Evolutionary conservation across 2,113 vertebrate genomes (phyloP), one percentile per base, ranked within the genome.

Genomic region (Pluvianellus socialis): DNA sequence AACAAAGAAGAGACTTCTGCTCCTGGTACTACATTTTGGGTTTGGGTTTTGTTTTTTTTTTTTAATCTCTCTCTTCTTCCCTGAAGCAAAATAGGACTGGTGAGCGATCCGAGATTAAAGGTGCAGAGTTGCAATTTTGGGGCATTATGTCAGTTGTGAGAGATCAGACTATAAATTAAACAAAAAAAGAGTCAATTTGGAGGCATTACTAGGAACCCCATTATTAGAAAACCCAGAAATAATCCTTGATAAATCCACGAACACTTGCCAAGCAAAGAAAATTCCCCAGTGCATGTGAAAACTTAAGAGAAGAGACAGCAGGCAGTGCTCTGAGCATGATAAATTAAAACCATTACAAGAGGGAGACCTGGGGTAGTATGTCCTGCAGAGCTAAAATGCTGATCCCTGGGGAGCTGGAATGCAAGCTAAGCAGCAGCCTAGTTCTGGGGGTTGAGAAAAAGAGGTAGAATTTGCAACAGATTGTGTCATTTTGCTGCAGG

Each of bases 51-150:
- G 7, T 7, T 9, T 45, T 44, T 52, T 52, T 44, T 47, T 2
- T 17, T 8, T 7, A 38, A 38, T 38, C 38, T 14, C 12, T 58
- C 56, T 70, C 59, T 92, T 88, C 79, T 89, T 84, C 52, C 74
- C 61, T 77, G 76, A 95, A 94, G 92, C 77, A 86, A 91, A 82
- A 80, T 79, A 86, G 45, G 20, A 35, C 80, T 88, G 42, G 38
- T 74, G 65, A 89, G 80, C 81, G 79, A 95, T 86, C 55, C 74
- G 40, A 91, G 86, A 88, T 91, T 88, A 95, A 97, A 96, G 79
- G 83, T 91, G 68, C 63, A 52, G 68, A 33, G 53, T 83, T 83
- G 45, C 75, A 79, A 23, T 89, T 95, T 92, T 47, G 76, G 59
- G 86, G 73, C 83, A 86, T 89, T 91, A 84, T 71, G 50, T 92